These are phyloP conservation scores for Lepus townsendii DNA, from an alignment of 2,797 vertebrate species.

Conservation along the genomic window DNA sequence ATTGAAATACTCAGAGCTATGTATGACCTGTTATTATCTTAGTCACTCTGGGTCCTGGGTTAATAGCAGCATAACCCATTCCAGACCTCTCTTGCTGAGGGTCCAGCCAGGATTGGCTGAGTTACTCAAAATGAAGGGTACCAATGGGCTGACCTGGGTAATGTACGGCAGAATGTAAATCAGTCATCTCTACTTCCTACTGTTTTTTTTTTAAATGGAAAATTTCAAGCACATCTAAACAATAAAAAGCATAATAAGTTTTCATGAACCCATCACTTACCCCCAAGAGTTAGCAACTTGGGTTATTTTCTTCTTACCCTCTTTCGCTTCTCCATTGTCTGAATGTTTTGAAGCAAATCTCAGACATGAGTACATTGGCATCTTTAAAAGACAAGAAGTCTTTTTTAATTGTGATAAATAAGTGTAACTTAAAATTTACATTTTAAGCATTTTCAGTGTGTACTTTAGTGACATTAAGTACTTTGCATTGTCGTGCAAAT, in stretches of 20 bases:
- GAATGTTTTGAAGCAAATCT: constrained; percentile 59
- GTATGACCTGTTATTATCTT: background rate
- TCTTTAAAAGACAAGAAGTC: constrained; percentile 8
- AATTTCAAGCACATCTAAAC: constrained; percentile 57
- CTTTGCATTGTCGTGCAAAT: background rate
- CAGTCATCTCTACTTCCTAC: background rate
- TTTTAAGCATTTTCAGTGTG: background rate
- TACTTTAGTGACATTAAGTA: background rate
- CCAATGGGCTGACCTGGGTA: background rate
- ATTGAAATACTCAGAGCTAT: background rate
- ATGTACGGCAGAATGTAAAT: constrained; percentile 4
- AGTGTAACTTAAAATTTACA: background rate
- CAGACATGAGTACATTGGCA: background rate
- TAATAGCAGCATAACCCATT: background rate
- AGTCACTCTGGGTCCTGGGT: background rate
- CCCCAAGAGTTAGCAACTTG: constrained; percentile 4
- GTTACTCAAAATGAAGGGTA: background rate
- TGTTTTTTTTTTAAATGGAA: constrained; percentile 21
- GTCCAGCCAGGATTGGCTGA: background rate
- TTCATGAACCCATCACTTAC: background rate
- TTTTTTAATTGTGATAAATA: constrained; percentile 7
- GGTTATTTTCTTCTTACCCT: background rate
- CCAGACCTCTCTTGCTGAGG: background rate
- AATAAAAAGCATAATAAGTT: background rate
- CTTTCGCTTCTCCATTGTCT: background rate